Conservation (phyloP, 2,113 vertebrate species). For the Solea senegalensis region DNA sequence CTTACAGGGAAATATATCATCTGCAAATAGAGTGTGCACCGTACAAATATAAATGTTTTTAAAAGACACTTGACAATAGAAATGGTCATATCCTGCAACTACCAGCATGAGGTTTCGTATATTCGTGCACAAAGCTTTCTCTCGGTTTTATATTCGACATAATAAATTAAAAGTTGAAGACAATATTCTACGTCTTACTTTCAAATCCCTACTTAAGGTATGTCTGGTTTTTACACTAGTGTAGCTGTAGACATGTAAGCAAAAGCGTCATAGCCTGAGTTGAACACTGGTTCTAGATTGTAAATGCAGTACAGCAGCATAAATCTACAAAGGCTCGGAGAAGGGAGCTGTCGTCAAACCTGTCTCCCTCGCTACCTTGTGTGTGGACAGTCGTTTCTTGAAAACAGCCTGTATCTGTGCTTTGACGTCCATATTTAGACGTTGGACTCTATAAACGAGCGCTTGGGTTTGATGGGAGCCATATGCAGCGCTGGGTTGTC, state of each 20-base stretch:
- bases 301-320: constrained; percentile 69
- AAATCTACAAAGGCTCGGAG: constrained; percentile 63
- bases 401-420: constrained; percentile 55
- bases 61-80: constrained; percentile 73
- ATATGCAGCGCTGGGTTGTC: constrained; percentile 85
- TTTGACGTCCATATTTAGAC: constrained; percentile 80
- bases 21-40: constrained; percentile 74
- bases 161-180: constrained; percentile 64
- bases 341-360: constrained; percentile 37
- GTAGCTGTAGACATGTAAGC: constrained; percentile 70
- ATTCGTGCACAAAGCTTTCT: constrained; percentile 72
- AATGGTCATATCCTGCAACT: constrained; percentile 70
- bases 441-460: constrained; percentile 96
- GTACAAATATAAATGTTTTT: constrained; percentile 81
- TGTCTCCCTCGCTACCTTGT: constrained; percentile 61
- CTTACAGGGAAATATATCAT: constrained; percentile 75
- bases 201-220: constrained; percentile 61
- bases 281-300: constrained; percentile 72
- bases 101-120: constrained; percentile 60
- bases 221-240: constrained; percentile 57
- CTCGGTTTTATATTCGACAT: constrained; percentile 58
- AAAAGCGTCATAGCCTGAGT: constrained; percentile 72
- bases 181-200: constrained; percentile 46
- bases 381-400: constrained; percentile 34
- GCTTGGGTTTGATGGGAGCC: constrained; percentile 91